These are phyloP conservation scores for Chrysoperla carnea DNA, from an alignment of 1,140 invertebrate species.

Conservation along the genomic window DNA sequence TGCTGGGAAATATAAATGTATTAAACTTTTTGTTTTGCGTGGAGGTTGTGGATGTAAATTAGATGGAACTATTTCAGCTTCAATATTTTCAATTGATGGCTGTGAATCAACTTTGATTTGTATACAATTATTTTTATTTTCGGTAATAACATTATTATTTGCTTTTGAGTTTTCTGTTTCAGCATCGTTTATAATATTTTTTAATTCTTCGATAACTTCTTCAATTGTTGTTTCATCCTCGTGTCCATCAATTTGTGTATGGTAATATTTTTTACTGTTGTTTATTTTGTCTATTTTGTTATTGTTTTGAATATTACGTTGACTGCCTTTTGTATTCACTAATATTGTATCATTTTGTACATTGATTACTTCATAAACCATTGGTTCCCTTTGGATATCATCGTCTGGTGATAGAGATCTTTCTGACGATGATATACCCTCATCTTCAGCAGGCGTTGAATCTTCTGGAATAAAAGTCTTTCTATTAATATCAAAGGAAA, in stretches of 20 bases:
- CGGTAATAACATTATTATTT: conserved; percentile 20
- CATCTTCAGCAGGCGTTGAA: conserved; percentile 65
- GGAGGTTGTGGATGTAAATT: conserved; percentile 42
- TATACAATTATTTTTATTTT: conserved; percentile 21
- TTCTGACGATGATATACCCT: conserved; percentile 71
- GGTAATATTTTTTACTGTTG: conserved; percentile 21
- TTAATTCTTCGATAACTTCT: conserved; percentile 68
- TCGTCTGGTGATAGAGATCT: conserved; percentile 50
- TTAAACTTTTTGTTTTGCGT: conserved; percentile 26
- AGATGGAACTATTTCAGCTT: conserved; percentile 39
- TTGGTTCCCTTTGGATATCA: conserved; percentile 33
- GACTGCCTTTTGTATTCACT: conserved; percentile 22
- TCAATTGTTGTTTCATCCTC: conserved; percentile 73
- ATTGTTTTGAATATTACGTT: conserved; percentile 20
- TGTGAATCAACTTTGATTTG: conserved; percentile 12
- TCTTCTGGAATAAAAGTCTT: conserved; percentile 20
- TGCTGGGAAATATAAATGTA: conserved; percentile 19
- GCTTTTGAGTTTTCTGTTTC: conserved; percentile 45
- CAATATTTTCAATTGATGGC: conserved; percentile 13
- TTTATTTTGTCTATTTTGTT: conserved; percentile 14
- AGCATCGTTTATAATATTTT: conserved; percentile 70
- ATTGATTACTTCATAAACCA: conserved; percentile 41
- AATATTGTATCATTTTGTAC: conserved; percentile 37
- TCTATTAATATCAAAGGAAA: not conserved
- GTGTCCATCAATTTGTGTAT: conserved; percentile 5